phyloP scores from a whole-genome alignment of 2,113 vertebrate genomes.

The Syrrhaptes paradoxus region DNA sequence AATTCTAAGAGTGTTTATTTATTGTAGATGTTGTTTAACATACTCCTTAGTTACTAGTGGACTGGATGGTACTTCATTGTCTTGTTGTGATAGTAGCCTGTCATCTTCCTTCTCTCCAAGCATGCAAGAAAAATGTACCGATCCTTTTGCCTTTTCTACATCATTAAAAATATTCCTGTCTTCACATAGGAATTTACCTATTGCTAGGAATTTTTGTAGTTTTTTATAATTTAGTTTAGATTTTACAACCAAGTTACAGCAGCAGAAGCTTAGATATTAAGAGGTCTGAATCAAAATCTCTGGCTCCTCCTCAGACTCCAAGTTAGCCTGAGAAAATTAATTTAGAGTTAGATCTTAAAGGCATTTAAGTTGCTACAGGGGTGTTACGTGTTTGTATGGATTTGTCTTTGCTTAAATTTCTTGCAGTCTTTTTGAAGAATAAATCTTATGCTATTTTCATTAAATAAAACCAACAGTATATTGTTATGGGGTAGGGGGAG shows the following conservation, averaged over 20 bases:
- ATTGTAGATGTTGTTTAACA: not conserved
- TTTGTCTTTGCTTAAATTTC: not conserved
- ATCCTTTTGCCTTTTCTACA: not conserved
- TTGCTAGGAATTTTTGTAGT: not conserved
- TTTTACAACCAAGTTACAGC: not conserved
- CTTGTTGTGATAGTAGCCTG: not conserved
- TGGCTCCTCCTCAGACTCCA: not conserved
- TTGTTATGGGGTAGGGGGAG: not conserved
- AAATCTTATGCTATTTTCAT: not conserved
- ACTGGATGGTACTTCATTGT: not conserved
- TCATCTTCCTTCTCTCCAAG: not conserved
- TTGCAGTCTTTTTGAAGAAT: not conserved
- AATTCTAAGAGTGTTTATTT: not conserved
- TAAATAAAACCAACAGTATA: not conserved
- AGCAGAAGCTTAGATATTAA: not conserved
- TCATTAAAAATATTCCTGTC: not conserved
- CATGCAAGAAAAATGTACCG: not conserved
- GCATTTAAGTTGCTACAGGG: not conserved
- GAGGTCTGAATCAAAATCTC: not conserved
- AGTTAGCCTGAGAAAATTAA: not conserved
- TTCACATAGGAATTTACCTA: not conserved
- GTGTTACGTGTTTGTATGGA: not conserved
- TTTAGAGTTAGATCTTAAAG: not conserved
- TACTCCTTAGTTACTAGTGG: constrained; percentile 18
- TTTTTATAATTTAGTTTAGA: not conserved